These are phyloP conservation scores for Aphelinus atriplicis DNA, from an alignment of 1,140 invertebrate species.

Conservation along the genomic window DNA sequence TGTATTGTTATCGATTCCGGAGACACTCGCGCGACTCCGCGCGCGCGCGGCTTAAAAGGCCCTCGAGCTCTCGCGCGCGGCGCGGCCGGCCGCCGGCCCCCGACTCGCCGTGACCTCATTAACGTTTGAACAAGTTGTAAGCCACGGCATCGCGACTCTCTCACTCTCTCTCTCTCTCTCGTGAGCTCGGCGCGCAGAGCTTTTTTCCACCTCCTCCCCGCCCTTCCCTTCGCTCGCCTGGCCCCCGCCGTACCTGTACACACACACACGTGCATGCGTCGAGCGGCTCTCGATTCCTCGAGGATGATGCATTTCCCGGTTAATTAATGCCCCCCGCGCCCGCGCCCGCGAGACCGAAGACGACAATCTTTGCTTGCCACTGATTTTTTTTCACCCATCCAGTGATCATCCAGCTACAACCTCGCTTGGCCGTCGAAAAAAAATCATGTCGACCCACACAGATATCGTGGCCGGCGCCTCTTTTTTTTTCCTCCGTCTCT, in stretches of 20 bases:
- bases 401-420: too few species aligned
- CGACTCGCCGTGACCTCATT: constrained; percentile 38
- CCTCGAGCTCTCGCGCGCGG: constrained; percentile 9
- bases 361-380: constrained; percentile 6
- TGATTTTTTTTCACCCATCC: neutral
- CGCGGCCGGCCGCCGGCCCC: neutral
- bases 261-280: too few species aligned
- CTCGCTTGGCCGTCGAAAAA: too few species aligned
- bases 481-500: neutral
- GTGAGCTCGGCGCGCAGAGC: neutral
- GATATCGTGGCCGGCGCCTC: neutral
- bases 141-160: neutral
- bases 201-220: constrained; percentile 17
- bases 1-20: constrained; percentile 36
- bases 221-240: neutral
- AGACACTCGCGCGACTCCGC: constrained; percentile 9
- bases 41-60: neutral
- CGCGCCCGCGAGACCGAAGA: neutral
- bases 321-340: constrained; percentile 34
- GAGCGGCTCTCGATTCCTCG: constrained; percentile 28
- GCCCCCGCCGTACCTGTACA: too few species aligned
- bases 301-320: constrained; percentile 40
- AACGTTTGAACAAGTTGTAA: constrained; percentile 43
- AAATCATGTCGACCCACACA: too few species aligned
- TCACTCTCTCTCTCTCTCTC: constrained; percentile 9